Evolutionary conservation across 2,888 invertebrate species (phyloP).

Genomic region (Magallana nippona): DNA sequence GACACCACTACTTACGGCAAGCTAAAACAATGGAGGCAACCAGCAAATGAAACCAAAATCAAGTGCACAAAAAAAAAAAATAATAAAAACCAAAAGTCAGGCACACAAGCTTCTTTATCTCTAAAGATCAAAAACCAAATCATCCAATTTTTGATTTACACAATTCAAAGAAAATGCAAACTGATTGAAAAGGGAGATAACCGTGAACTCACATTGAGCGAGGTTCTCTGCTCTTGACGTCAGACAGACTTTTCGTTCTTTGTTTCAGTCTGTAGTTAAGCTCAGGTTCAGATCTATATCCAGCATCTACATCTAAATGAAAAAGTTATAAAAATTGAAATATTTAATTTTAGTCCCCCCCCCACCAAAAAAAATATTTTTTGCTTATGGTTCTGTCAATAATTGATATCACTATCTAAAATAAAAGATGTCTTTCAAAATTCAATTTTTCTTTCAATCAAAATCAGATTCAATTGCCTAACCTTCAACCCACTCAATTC

Average conservation of each 20-base stretch:
- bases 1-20: constrained; percentile 18
- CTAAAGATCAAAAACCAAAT: neutral
- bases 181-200: neutral
- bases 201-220: constrained; percentile 59
- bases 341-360: no score
- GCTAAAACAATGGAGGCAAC: constrained; percentile 16
- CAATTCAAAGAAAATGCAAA: neutral
- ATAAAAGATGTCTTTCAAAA: no score
- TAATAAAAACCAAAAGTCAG: constrained; percentile 9
- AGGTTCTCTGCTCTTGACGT: constrained; percentile 53
- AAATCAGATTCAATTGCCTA: no score
- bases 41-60: constrained; percentile 26
- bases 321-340: neutral
- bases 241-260: constrained; percentile 60
- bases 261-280: constrained; percentile 57
- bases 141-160: neutral
- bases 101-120: neutral
- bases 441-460: no score
- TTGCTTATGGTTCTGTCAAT: no score
- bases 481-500: neutral
- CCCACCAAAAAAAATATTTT: no score
- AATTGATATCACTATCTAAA: no score
- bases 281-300: constrained; percentile 73
- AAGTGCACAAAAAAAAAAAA: constrained; percentile 14
- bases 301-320: constrained; percentile 64